Conservation (phyloP, 2,888 invertebrate genomes). For the Pantelozetes paolii region DNA sequence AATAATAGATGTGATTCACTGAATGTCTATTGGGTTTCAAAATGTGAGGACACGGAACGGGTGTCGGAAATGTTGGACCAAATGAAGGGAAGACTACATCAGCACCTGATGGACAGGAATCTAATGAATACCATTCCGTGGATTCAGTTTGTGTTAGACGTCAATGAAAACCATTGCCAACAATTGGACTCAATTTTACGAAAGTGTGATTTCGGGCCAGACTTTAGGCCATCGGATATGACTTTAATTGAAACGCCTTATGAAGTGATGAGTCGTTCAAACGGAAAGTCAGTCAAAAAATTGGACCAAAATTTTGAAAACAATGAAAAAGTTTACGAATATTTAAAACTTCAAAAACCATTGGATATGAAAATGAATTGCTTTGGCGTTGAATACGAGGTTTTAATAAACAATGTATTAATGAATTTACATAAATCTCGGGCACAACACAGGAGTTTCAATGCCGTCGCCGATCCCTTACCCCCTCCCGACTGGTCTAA, state of each 20-base stretch:
- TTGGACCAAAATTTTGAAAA: background rate
- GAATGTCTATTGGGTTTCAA: constrained; percentile 37
- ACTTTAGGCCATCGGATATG: background rate
- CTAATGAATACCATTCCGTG: constrained; percentile 33
- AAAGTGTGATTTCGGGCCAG: constrained; percentile 5
- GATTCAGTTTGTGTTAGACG: constrained; percentile 37
- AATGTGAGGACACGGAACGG: constrained; percentile 1
- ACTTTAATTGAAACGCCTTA: constrained; percentile 1
- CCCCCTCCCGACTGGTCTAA: constrained; percentile 37
- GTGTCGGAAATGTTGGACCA: constrained; percentile 33
- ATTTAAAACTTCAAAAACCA: constrained; percentile 12
- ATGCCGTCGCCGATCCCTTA: constrained; percentile 40
- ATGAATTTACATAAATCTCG: constrained; percentile 35
- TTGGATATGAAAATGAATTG: constrained; percentile 35
- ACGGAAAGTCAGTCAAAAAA: too few relatives aligned
- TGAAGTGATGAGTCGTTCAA: background rate
- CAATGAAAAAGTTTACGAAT: background rate
- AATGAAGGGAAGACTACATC: constrained; percentile 35
- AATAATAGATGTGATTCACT: background rate
- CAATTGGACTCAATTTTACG: background rate
- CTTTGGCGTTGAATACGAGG: constrained; percentile 34
- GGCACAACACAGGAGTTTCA: constrained; percentile 33
- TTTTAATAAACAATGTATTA: constrained; percentile 37
- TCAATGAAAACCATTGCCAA: constrained; percentile 12
- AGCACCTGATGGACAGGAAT: constrained; percentile 33